phyloP scores from a whole-genome alignment of 2,888 invertebrate species.

The Candidula unifasciata region DNA sequence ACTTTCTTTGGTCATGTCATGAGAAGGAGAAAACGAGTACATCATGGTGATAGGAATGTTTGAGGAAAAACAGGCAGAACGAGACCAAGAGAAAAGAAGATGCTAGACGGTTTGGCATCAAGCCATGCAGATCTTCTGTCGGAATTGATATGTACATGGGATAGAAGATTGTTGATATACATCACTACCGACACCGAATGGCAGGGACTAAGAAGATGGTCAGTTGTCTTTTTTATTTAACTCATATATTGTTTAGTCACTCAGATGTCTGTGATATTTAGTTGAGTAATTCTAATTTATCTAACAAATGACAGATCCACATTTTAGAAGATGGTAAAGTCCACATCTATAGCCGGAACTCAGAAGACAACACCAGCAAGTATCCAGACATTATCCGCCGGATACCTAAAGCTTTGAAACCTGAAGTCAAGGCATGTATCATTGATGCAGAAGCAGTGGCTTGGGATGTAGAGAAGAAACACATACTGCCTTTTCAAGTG shows the following conservation, averaged over 20 bases:
- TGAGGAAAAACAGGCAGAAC: no score
- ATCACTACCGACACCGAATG: no score
- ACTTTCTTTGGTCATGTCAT: no score
- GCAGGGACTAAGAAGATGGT: no score
- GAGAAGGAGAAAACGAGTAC: no score
- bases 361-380: constrained; percentile 94
- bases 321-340: constrained; percentile 84
- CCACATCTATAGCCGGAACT: constrained; percentile 94
- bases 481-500: constrained; percentile 96
- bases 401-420: constrained; percentile 78
- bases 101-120: no score
- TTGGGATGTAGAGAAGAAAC: constrained; percentile 90
- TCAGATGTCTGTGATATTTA: not conserved
- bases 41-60: no score
- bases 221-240: no score
- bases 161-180: no score
- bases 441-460: constrained; percentile 98
- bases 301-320: constrained; percentile 84
- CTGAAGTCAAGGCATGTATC: constrained; percentile 87
- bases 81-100: no score
- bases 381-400: constrained; percentile 94
- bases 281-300: not conserved
- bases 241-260: not conserved
- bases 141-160: no score
- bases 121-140: no score